Base-by-base conservation (phyloP, 2,888 invertebrate genomes). In the Bombylius major region DNA sequence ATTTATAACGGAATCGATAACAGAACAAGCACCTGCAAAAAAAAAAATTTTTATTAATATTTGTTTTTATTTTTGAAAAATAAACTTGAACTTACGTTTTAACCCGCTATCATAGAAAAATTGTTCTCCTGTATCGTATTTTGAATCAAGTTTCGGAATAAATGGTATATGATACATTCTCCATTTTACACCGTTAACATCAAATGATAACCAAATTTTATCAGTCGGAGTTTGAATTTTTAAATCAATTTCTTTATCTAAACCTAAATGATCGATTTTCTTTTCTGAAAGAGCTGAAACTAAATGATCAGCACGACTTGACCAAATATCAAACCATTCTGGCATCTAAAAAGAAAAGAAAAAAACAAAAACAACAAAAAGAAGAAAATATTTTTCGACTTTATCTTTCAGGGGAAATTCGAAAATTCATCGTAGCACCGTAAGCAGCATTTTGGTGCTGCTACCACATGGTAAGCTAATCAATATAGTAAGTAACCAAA, bases 71-170 rank as follows among this genome's bases (percentile, higher is more conserved):
- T 36, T 36, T 36, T 31, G 23, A 9, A 12, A 44, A 13, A 4
- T 14, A 42, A 33, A 42, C 6, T 46, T 36, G 31, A 11, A 56
- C 63, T 64, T 59, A 68, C 73, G 68, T 61, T 70, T 71, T 5
- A 71, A 58, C 5, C 73, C 73, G 23, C 68, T 69, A 54, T 71
- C 71, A 42, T 70, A 70, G 33, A 65, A 66, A 49, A 73, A 61
- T 54, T 73, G 70, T 58, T 72, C 71, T 1, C 68, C 67, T 12
- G 70, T 69, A 60, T 73, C 73, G 53, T 73, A 73, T 61, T 73
- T 73, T 1, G 72, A 71, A 58, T 73, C 73, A 14, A 73, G 58
- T 56, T 68, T 72, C 53, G 69, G 70, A n/a, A 73, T 59, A 54
- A 72, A 71, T 13, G 73, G 72, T 54, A 73, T 68, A 55, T 72